Conservation (phyloP, 2,113 vertebrate genomes). For the Nothobranchius furzeri region DNA sequence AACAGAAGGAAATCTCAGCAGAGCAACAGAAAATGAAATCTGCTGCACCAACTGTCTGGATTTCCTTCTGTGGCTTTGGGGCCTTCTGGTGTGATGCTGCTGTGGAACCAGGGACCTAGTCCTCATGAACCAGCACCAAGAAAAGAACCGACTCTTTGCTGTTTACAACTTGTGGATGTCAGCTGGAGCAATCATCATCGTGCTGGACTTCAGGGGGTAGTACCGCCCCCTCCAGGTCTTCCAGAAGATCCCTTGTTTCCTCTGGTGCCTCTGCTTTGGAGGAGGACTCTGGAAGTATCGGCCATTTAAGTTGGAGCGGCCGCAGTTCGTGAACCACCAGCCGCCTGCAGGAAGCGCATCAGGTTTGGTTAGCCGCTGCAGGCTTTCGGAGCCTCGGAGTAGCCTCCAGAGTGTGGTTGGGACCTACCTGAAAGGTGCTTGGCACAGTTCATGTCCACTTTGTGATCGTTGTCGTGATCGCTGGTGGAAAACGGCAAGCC, state of each 20-base stretch:
- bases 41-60: slow-evolving; percentile 6
- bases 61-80: slow-evolving; percentile 19
- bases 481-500: slow-evolving; percentile 90
- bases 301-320: slow-evolving; percentile 89
- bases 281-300: slow-evolving; percentile 89
- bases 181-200: slow-evolving; percentile 88
- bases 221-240: slow-evolving; percentile 95
- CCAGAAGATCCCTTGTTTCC: slow-evolving; percentile 96
- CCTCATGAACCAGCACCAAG: slow-evolving; percentile 24
- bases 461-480: slow-evolving; percentile 90
- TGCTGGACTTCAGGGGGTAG: slow-evolving; percentile 88
- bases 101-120: neutral
- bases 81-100: too few relatives aligned
- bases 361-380: slow-evolving; percentile 1
- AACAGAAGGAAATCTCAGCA: slow-evolving; percentile 23
- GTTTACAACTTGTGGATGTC: slow-evolving; percentile 73
- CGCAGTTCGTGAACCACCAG: slow-evolving; percentile 97
- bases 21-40: slow-evolving; percentile 4
- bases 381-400: too few relatives aligned
- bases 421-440: slow-evolving; percentile 89
- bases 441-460: slow-evolving; percentile 89
- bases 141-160: slow-evolving; percentile 10
- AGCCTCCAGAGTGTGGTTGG: too few relatives aligned
- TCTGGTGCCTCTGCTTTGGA: slow-evolving; percentile 86
- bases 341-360: slow-evolving; percentile 79